These are phyloP conservation scores for Epinephelus moara DNA, from an alignment of 2,113 vertebrate genomes.

Conservation along the genomic window DNA sequence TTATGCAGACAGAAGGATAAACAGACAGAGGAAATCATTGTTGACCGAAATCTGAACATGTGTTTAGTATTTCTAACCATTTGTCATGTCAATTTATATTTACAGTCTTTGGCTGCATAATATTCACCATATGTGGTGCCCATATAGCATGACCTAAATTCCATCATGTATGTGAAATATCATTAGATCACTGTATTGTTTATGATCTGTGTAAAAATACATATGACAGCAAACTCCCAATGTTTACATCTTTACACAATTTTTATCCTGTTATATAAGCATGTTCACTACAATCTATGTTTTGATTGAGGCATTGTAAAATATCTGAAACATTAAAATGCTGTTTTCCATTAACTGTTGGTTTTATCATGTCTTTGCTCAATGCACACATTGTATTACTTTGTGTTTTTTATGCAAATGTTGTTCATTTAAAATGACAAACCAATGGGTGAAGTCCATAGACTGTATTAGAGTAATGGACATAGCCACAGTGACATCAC, in stretches of 20 bases:
- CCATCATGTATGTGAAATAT: neutral
- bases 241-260: neutral
- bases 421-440: no score
- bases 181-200: neutral
- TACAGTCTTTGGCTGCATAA: constrained; percentile 30
- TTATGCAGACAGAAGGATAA: constrained; percentile 38
- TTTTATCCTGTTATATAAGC: neutral
- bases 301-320: neutral
- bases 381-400: no score
- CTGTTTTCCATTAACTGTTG: neutral
- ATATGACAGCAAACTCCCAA: neutral
- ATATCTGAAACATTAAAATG: neutral
- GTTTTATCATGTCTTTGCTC: neutral
- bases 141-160: constrained; percentile 1
- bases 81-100: constrained; percentile 21
- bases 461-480: no score
- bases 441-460: no score
- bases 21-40: constrained; percentile 14
- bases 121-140: neutral
- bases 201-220: neutral
- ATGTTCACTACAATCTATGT: neutral
- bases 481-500: no score
- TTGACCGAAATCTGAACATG: constrained; percentile 47
- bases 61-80: constrained; percentile 46
- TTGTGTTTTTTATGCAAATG: no score